A percentile compares a stretch with the other conserved stretches of the same genome.
Evolutionary conservation across 2,113 vertebrate species (phyloP).

Genomic region (Seriola aureovittata): DNA sequence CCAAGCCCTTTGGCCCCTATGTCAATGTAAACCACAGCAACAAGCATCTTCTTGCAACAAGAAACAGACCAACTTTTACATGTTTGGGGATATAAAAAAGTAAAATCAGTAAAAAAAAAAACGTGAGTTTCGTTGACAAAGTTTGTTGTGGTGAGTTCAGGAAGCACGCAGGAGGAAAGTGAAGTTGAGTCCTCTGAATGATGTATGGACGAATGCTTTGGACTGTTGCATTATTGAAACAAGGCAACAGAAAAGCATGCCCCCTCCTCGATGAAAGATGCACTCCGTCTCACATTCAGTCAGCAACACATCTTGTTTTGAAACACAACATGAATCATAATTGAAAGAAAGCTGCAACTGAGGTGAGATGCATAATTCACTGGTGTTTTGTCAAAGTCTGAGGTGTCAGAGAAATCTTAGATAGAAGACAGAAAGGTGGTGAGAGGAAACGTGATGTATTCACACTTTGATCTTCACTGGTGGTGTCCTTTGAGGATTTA

Average conservation of each 20-base stretch:
- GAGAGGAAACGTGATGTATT: neutral
- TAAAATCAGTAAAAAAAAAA: neutral
- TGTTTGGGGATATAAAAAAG: neutral
- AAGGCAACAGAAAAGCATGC: slow-evolving; percentile 20
- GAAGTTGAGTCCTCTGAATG: slow-evolving; percentile 39
- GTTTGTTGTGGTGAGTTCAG: neutral
- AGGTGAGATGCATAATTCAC: slow-evolving; percentile 1
- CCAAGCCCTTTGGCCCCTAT: neutral
- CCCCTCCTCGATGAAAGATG: neutral
- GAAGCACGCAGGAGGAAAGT: neutral
- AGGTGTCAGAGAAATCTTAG: neutral
- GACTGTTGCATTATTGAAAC: slow-evolving; percentile 58
- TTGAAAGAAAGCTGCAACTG: neutral
- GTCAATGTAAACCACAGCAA: neutral
- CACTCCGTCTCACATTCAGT: neutral
- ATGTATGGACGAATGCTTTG: slow-evolving; percentile 48
- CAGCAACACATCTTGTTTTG: slow-evolving; percentile 6
- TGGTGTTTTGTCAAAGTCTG: neutral
- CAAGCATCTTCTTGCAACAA: neutral
- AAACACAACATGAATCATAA: slow-evolving; percentile 18
- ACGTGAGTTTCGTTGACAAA: neutral
- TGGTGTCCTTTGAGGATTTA: neutral
- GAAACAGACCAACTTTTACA: neutral
- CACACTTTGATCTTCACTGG: neutral
- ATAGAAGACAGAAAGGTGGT: neutral